Evolutionary conservation across 1,140 invertebrate genomes (phyloP).

Genomic region (Macrostomum lignano): DNA sequence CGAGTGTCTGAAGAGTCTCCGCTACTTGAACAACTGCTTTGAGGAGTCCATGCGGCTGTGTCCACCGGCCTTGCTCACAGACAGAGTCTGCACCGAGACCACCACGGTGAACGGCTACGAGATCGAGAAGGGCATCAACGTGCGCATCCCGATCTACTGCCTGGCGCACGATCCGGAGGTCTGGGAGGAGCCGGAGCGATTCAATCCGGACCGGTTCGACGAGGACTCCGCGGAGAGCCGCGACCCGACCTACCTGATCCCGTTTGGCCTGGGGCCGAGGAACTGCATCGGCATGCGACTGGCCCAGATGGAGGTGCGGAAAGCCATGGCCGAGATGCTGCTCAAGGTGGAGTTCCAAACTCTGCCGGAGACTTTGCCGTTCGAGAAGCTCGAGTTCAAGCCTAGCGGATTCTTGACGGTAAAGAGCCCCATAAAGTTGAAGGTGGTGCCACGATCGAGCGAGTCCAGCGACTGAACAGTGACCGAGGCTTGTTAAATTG

Average conservation of each 20-base stretch:
- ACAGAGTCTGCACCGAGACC: conserved; percentile 10
- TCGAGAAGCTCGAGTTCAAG: too few relatives aligned
- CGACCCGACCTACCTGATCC: conserved; percentile 8
- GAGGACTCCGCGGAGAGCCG: neutral
- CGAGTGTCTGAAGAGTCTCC: too few relatives aligned
- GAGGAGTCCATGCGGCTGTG: neutral
- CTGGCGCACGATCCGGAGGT: conserved; percentile 29
- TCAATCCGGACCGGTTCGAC: conserved; percentile 19
- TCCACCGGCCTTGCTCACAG: conserved; percentile 4
- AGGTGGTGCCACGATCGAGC: too few relatives aligned
- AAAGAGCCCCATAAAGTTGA: too few relatives aligned
- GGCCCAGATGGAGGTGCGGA: conserved; percentile 13
- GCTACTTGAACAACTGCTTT: too few relatives aligned
- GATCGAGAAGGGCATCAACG: conserved; percentile 11
- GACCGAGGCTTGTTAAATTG: too few relatives aligned
- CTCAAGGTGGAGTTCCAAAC: conserved; percentile 10
- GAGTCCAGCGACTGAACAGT: too few relatives aligned
- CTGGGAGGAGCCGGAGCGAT: conserved; percentile 26
- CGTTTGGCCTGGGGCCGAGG: conserved; percentile 12
- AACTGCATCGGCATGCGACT: conserved; percentile 13
- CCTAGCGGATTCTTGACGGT: too few relatives aligned
- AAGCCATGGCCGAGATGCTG: conserved; percentile 10
- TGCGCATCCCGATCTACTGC: conserved; percentile 30
- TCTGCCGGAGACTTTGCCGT: conserved; percentile 8
- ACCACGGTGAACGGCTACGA: conserved; percentile 10